Base-by-base conservation (phyloP, 2,797 vertebrate species). In the Dermochelys coriacea region DNA sequence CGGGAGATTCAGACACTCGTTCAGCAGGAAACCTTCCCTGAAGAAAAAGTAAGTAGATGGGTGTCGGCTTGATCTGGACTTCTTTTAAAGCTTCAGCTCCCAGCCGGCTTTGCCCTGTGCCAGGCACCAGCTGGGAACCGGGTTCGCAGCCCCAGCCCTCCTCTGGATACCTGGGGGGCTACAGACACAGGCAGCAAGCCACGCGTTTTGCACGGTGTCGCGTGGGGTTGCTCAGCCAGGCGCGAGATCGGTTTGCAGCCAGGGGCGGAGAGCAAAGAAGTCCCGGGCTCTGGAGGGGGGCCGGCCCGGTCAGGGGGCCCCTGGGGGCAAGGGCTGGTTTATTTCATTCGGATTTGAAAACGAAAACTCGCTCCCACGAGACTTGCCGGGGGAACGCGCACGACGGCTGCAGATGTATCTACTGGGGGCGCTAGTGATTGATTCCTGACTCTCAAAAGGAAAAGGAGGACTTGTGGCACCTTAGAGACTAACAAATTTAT, bases 21-120 rank as follows among this genome's bases (percentile, higher is more conserved):
- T 98, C 94, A 95, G 98, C 55, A 97, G 98, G 92, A 98, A 98
- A 21, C 77, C 97, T 19, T 98, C 98, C 0, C 94, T 98, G 84
- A 98, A 97, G 29, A 98, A 97, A 87, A 98, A 98, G 98, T 98
- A 95, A 98, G 98, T 97, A 37, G 2, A 0, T 2, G 64, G 64
- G 16, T 3, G 78, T 29, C 0, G 49, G 0, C 11, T 7, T 25
- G 0, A 0, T 49, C 9, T 1, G 0, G 87, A 27, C 6, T 0
- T 1, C 54, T 47, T 1, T 29, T 3, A 18, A 1, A 50, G 23
- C 0, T 47, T 51, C 11, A 41, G 0, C 50, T 9, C 25, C 54
- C 68, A 0, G 10, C 1, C 1, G 79, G 1, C 2, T 59, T 15
- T 3, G 6, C 6, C 12, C 88, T 16, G 0, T 1, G 64, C 55